Conservation (phyloP, 2,797 vertebrate genomes). For the Lutjanus campechanus region DNA sequence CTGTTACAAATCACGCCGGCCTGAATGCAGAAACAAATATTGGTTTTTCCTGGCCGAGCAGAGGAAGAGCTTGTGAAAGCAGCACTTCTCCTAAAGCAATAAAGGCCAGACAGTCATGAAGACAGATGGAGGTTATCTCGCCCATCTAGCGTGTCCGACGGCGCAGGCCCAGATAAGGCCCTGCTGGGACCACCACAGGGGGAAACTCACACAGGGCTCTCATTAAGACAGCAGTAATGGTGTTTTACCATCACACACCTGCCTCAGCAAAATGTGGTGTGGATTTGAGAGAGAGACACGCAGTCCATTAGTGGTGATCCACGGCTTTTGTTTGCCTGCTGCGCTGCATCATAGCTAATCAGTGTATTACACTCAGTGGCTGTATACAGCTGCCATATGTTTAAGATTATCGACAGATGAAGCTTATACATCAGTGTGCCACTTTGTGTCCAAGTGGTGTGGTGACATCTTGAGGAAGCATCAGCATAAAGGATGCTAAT, state of each 20-base stretch:
- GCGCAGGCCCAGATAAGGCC: constrained; percentile 57
- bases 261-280: constrained; percentile 53
- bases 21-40: constrained; percentile 65
- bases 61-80: constrained; percentile 59
- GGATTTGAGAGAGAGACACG: constrained; percentile 24
- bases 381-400: constrained; percentile 10
- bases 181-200: constrained; percentile 63
- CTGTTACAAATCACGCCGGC: constrained; percentile 49
- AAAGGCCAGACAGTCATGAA: constrained; percentile 81
- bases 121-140: constrained; percentile 83
- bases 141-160: constrained; percentile 52
- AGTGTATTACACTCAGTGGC: constrained; percentile 24
- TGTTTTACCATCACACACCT: constrained; percentile 60
- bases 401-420: constrained; percentile 40
- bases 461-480: constrained; percentile 43
- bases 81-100: constrained; percentile 76
- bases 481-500: constrained; percentile 48
- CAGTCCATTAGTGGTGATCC: constrained; percentile 51
- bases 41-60: constrained; percentile 50
- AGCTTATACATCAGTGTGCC: constrained; percentile 25
- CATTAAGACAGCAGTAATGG: constrained; percentile 66
- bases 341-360: constrained; percentile 60
- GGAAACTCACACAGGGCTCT: constrained; percentile 54
- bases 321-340: constrained; percentile 49
- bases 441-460: neutral